These are phyloP conservation scores for Brachionus manjavacas DNA, from an alignment of 1,140 invertebrate species.

Conservation along the genomic window DNA sequence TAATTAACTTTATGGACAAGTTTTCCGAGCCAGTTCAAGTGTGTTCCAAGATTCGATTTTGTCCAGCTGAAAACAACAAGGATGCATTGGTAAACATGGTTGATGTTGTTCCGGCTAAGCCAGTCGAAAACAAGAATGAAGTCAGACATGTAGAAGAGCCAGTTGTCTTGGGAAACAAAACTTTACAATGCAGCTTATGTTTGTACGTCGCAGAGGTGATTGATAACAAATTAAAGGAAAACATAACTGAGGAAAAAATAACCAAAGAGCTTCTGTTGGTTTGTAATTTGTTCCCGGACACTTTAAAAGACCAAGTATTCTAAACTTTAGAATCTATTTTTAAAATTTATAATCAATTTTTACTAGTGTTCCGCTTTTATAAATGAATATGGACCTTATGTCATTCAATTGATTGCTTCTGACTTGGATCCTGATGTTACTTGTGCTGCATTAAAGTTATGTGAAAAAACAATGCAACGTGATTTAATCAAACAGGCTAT, in stretches of 20 bases:
- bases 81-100: background rate
- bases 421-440: slow-evolving; percentile 10
- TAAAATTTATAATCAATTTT: background rate
- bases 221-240: slow-evolving; percentile 13
- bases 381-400: slow-evolving; percentile 33
- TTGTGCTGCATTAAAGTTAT: slow-evolving; percentile 30
- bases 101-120: slow-evolving; percentile 9
- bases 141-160: background rate
- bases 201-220: slow-evolving; percentile 2
- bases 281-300: slow-evolving; percentile 36
- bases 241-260: slow-evolving; percentile 40
- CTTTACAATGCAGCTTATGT: slow-evolving; percentile 34
- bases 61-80: background rate
- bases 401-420: background rate
- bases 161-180: background rate
- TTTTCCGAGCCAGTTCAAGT: background rate
- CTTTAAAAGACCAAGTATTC: slow-evolving; percentile 13
- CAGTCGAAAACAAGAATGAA: background rate
- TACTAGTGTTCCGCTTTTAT: slow-evolving; percentile 11
- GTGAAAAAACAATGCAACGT: background rate
- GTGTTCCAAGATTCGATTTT: background rate
- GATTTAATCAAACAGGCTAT: background rate
- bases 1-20: background rate
- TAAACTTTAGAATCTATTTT: background rate
- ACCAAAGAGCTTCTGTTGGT: background rate